phyloP scores from a whole-genome alignment of 2,888 invertebrate species.

The Zygogramma bicolorata region DNA sequence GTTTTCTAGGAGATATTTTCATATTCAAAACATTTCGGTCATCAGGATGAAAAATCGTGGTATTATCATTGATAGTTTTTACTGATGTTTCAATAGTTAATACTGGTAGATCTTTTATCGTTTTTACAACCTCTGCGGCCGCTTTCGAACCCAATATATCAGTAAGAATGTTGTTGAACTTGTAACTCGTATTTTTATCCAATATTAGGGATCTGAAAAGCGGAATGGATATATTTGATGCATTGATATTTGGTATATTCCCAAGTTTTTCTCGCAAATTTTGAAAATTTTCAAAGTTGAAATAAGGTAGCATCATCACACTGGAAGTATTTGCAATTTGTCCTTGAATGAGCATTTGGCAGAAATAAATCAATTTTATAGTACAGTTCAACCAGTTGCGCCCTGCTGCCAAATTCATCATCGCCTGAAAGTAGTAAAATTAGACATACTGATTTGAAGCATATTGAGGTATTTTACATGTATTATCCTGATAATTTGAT shows the following conservation, averaged over 20 bases:
- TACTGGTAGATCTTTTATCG: slow-evolving; percentile 59
- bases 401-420: slow-evolving; percentile 94
- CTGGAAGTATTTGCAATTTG: slow-evolving; percentile 85
- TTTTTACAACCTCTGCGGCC: slow-evolving; percentile 54
- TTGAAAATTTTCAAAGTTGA: slow-evolving; percentile 75
- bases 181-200: slow-evolving; percentile 33
- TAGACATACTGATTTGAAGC: neutral
- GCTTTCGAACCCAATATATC: slow-evolving; percentile 42
- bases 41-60: slow-evolving; percentile 24
- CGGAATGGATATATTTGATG: slow-evolving; percentile 29
- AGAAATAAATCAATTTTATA: slow-evolving; percentile 79
- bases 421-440: slow-evolving; percentile 76
- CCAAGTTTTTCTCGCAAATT: slow-evolving; percentile 70
- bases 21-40: slow-evolving; percentile 26
- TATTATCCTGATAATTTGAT: slow-evolving; percentile 94
- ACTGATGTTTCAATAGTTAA: slow-evolving; percentile 55
- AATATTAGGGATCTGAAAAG: slow-evolving; percentile 30
- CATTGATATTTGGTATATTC: slow-evolving; percentile 19
- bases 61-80: slow-evolving; percentile 39
- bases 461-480: slow-evolving; percentile 74
- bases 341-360: slow-evolving; percentile 94
- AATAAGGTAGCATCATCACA: slow-evolving; percentile 81
- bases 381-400: slow-evolving; percentile 90
- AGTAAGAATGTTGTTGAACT: slow-evolving; percentile 52
- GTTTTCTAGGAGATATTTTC: slow-evolving; percentile 25